A percentile compares a stretch with the other conserved stretches of the same genome.
Evolutionary conservation across 2,113 vertebrate genomes (phyloP).

Genomic region (Natator depressus): DNA sequence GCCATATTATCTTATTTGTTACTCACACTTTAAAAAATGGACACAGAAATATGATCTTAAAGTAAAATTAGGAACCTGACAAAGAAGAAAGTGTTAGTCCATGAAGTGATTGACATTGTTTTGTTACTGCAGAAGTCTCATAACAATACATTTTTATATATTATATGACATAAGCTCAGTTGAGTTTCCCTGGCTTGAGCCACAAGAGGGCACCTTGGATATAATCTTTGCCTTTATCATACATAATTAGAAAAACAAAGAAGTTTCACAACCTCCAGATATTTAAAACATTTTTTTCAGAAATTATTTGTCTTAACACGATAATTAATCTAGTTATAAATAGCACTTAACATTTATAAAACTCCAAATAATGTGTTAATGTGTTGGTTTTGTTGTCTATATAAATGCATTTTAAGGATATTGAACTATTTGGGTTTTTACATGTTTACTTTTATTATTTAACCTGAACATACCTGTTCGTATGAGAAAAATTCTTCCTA

Average conservation of each 20-base stretch:
- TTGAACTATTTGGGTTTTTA: not conserved
- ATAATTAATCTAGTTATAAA: not conserved
- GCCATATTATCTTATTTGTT: not conserved
- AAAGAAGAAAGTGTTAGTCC: not conserved
- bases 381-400: not conserved
- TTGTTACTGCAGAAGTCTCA: not conserved
- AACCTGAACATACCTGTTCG: not conserved
- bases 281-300: not conserved
- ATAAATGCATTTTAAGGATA: not conserved
- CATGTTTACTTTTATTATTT: not conserved
- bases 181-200: conserved; percentile 37
- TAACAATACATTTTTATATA: not conserved
- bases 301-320: not conserved
- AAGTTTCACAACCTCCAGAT: not conserved
- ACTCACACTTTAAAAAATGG: not conserved
- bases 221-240: not conserved
- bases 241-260: fast-evolving
- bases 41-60: not conserved
- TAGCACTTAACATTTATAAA: not conserved
- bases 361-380: not conserved
- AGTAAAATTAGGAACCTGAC: not conserved
- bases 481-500: not conserved
- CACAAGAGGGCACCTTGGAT: conserved; percentile 77
- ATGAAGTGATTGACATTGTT: not conserved
- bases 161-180: not conserved